Evolutionary conservation across 2,113 vertebrate species (phyloP), one percentile per base, ranked within the genome.

Genomic region (Struthio camelus): DNA sequence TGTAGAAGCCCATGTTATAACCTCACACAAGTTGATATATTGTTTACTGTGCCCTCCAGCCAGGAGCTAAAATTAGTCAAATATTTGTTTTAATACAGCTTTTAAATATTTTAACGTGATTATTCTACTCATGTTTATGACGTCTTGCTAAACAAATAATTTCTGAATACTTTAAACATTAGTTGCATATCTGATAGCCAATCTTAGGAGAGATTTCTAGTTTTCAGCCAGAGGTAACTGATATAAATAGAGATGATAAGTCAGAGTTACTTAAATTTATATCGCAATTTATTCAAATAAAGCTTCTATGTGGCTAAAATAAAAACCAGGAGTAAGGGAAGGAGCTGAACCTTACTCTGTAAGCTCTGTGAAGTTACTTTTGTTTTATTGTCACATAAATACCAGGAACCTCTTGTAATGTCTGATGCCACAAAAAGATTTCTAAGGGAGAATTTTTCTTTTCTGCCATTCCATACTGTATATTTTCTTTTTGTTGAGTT

Each of bases 1-100:
- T 94, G 44, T 53, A 96, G 85, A 94, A 95, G 76, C 51, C 58
- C 17, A 44, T 79, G 19, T 83, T 94, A 92, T n/a, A 65, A 84
- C 32, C 15, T 79, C 50, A 34, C n/a, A 51, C 22, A 61, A 82
- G 40, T 8, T 62, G 59, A 53, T 80, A 69, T 6, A 19, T 61
- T 80, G 16, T 79, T 93, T 85, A 13, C 76, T 72, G 14, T 85
- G 28, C 46, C 34, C 34, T 84, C 20, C 42, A 22, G 22, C 54
- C 54, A 80, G 22, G 36, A 12, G 61, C 50, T 93, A 78, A 81
- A 92, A 46, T 71, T 46, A 92, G 30, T 50, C 34, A 87, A 61
- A 16, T 65, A 3, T 44, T 66, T 83, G 3, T 53, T 91, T 88
- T 86, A 86, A 71, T 77, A 38, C 1, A 66, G 36, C 12, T 59